phyloP scores from a whole-genome alignment of 2,113 vertebrate genomes.

The Semicossyphus pulcher region DNA sequence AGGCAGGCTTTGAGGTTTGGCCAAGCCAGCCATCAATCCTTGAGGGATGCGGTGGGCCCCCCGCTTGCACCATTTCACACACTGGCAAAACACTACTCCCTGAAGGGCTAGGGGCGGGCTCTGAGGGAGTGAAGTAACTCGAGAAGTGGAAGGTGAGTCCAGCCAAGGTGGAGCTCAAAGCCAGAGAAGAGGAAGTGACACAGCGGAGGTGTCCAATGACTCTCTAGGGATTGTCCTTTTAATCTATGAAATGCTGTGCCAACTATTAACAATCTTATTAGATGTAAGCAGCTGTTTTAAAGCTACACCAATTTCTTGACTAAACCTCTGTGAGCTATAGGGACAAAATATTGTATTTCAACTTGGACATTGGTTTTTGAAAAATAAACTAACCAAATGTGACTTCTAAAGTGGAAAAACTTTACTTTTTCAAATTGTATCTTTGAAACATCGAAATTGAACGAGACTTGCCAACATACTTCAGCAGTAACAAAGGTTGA shows the following conservation, averaged over 20 bases:
- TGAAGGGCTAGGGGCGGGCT: slow-evolving; percentile 44
- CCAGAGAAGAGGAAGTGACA: slow-evolving; percentile 77
- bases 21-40: slow-evolving; percentile 20
- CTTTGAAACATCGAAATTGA: too few species aligned
- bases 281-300: background rate
- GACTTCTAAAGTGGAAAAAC: too few species aligned
- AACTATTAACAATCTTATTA: background rate
- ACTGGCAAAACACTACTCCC: slow-evolving; percentile 56
- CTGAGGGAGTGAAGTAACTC: slow-evolving; percentile 61
- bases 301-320: background rate
- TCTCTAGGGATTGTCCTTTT: slow-evolving; percentile 20
- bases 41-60: slow-evolving; percentile 18
- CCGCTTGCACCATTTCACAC: slow-evolving; percentile 39
- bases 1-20: slow-evolving; percentile 78
- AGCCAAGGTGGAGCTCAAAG: slow-evolving; percentile 63
- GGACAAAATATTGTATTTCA: too few species aligned
- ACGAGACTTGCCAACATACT: too few species aligned
- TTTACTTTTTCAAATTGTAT: too few species aligned
- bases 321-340: too few species aligned
- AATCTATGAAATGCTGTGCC: slow-evolving; percentile 27
- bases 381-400: too few species aligned
- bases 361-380: too few species aligned
- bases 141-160: slow-evolving; percentile 76
- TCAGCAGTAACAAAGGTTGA: background rate
- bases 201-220: slow-evolving; percentile 66